Conservation (phyloP, 2,113 vertebrate species). For the Dicerorhinus sumatrensis region DNA sequence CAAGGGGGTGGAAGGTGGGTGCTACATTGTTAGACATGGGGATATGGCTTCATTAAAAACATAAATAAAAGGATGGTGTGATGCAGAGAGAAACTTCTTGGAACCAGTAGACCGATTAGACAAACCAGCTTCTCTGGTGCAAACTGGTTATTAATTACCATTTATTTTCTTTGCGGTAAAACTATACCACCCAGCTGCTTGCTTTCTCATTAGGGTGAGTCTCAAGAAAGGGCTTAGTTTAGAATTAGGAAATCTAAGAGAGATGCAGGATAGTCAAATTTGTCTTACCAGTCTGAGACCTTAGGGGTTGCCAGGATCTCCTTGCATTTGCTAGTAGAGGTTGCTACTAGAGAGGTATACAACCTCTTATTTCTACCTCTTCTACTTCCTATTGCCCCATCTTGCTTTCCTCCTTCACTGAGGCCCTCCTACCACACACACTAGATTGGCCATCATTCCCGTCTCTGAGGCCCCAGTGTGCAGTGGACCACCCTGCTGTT, state of each 20-base stretch:
- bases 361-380: neutral
- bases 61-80: conserved; percentile 68
- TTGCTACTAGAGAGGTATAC: conserved; percentile 39
- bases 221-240: conserved; percentile 46
- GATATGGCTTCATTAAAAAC: conserved; percentile 66
- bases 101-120: conserved; percentile 59
- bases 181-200: conserved; percentile 66
- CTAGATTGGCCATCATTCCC: neutral
- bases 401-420: neutral
- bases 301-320: neutral
- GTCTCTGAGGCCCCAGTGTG: neutral
- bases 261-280: neutral
- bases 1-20: conserved; percentile 28
- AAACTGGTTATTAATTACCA: conserved; percentile 77
- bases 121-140: conserved; percentile 70
- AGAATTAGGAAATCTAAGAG: conserved; percentile 56
- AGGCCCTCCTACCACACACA: neutral
- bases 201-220: conserved; percentile 71
- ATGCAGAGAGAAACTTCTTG: conserved; percentile 49
- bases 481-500: neutral
- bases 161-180: conserved; percentile 74
- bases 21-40: conserved; percentile 23
- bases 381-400: neutral
- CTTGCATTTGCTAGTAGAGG: neutral
- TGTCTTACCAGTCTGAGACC: neutral